phyloP scores from a whole-genome alignment of 2,113 vertebrate genomes.

The Maccullochella peelii region DNA sequence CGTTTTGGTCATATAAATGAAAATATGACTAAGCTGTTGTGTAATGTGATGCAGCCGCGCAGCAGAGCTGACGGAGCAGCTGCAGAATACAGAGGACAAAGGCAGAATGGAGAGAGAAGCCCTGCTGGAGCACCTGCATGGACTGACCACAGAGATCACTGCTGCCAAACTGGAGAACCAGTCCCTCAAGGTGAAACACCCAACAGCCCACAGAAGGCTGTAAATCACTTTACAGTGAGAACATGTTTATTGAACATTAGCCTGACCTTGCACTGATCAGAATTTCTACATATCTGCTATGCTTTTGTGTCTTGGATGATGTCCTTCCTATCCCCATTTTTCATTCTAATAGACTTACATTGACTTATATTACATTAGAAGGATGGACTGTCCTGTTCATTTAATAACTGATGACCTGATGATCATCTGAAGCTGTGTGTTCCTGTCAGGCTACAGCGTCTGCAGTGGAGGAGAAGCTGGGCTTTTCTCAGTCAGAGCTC shows the following conservation, averaged over 20 bases:
- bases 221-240: not conserved
- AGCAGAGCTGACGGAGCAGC: constrained; percentile 86
- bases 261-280: not conserved
- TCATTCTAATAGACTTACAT: not conserved
- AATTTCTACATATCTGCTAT: not conserved
- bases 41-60: constrained; percentile 81
- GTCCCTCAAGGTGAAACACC: constrained; percentile 86
- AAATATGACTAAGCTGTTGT: not conserved
- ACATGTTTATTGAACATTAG: not conserved
- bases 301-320: not conserved
- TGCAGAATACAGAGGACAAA: constrained; percentile 85
- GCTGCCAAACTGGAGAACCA: constrained; percentile 88
- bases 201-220: not conserved
- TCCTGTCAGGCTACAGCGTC: constrained; percentile 82
- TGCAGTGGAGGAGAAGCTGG: constrained; percentile 89
- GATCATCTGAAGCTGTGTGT: not conserved
- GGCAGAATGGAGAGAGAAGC: constrained; percentile 82
- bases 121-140: constrained; percentile 85
- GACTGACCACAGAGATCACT: constrained; percentile 82
- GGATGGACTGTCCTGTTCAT: not conserved
- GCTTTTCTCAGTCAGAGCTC: constrained; percentile 86
- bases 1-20: not conserved
- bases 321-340: not conserved
- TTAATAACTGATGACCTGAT: not conserved
- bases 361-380: constrained; percentile 3